Conservation (phyloP, 2,797 vertebrate genomes). For the Phalloptychus januarius region DNA sequence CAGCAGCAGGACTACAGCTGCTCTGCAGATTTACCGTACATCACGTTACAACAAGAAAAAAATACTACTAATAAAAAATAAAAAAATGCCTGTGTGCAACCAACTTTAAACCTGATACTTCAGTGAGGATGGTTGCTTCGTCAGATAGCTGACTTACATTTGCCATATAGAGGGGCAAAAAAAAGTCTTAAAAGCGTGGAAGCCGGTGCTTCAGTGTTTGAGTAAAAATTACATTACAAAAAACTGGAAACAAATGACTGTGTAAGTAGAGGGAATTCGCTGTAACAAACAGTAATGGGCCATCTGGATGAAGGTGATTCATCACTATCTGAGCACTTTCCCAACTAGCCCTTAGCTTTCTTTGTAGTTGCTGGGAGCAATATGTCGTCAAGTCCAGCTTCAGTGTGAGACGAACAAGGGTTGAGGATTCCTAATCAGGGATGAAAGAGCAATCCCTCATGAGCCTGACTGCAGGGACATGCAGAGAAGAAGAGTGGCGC, state of each 20-base stretch:
- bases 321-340: slow-evolving; percentile 44
- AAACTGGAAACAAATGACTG: slow-evolving; percentile 59
- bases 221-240: slow-evolving; percentile 55
- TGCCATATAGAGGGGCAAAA: slow-evolving; percentile 24
- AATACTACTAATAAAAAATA: background rate
- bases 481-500: slow-evolving; percentile 23
- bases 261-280: slow-evolving; percentile 50
- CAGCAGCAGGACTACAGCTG: slow-evolving; percentile 49
- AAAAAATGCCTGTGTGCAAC: slow-evolving; percentile 24
- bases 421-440: slow-evolving; percentile 53
- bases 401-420: slow-evolving; percentile 45
- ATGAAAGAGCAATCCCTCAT: slow-evolving; percentile 26
- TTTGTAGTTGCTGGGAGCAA: slow-evolving; percentile 67
- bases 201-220: slow-evolving; percentile 37
- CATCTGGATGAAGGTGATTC: slow-evolving; percentile 63
- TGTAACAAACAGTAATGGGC: slow-evolving; percentile 66
- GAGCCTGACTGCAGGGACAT: slow-evolving; percentile 41
- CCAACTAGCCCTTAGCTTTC: slow-evolving; percentile 24
- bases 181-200: slow-evolving; percentile 21
- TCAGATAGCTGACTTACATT: slow-evolving; percentile 16
- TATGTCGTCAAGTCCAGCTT: slow-evolving; percentile 59
- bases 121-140: slow-evolving; percentile 19
- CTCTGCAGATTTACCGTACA: slow-evolving; percentile 24
- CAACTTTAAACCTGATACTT: slow-evolving; percentile 45
- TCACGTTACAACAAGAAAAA: slow-evolving; percentile 23